Percentiles rank a stretch among this genome's conserved stretches.
Evolutionary conservation across 2,113 vertebrate genomes (phyloP).

Genomic region (Trematocara stigmaticum): DNA sequence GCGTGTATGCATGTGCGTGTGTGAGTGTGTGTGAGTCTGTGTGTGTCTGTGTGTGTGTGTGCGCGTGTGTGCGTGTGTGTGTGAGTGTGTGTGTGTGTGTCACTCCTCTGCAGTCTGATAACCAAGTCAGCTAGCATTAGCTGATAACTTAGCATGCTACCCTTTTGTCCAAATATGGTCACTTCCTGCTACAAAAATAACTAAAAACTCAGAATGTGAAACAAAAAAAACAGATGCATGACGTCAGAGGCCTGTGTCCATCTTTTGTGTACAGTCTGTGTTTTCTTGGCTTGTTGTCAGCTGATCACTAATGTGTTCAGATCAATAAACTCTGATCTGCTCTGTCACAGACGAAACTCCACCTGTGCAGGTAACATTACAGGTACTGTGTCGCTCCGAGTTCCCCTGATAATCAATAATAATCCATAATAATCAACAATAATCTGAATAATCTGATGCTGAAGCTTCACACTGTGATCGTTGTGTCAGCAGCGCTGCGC

Average conservation of each 20-base stretch:
- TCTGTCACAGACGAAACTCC: background rate
- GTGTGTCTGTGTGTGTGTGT: rapidly evolving
- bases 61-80: no score
- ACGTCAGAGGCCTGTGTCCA: background rate
- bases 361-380: background rate
- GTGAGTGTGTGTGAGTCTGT: background rate
- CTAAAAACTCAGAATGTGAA: background rate
- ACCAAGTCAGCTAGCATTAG: background rate
- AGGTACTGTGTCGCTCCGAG: background rate
- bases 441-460: background rate
- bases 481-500: background rate
- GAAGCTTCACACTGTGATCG: background rate
- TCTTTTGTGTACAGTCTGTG: background rate
- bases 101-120: background rate
- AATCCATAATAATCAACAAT: background rate
- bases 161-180: background rate
- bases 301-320: background rate
- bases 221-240: no score
- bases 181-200: background rate
- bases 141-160: background rate
- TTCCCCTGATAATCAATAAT: background rate
- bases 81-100: no score
- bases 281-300: background rate
- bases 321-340: background rate
- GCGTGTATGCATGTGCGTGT: rapidly evolving